Conservation (phyloP, 2,113 vertebrate genomes). For the Synchiropus splendidus region DNA sequence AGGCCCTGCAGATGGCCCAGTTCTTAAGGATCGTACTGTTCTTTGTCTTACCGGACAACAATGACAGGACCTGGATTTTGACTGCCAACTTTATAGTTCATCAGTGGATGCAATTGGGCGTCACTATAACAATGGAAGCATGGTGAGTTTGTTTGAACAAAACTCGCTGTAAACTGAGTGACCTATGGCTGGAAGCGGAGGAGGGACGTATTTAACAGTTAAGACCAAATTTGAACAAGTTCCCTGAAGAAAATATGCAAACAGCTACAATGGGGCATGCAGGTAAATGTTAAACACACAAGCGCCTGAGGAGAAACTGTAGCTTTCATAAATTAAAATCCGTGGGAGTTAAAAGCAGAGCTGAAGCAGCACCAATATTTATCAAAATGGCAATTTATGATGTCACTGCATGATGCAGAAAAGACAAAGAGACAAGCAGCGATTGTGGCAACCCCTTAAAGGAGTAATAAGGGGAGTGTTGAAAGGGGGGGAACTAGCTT, state of each 20-base stretch:
- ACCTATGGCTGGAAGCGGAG: constrained; percentile 22
- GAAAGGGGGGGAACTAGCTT: constrained; percentile 41
- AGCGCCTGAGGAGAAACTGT: constrained; percentile 27
- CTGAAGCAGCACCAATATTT: too few species aligned
- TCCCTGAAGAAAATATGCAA: constrained; percentile 10
- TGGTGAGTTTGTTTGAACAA: constrained; percentile 1
- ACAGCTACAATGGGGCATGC: constrained; percentile 7
- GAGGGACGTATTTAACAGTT: constrained; percentile 41
- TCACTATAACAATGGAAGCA: constrained; percentile 1
- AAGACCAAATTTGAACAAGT: constrained; percentile 17
- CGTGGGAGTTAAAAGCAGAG: too few species aligned
- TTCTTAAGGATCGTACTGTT: constrained; percentile 12
- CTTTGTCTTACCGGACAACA: background rate
- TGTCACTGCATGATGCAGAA: background rate
- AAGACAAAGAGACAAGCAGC: constrained; percentile 4
- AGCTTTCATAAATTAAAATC: background rate
- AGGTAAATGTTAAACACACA: constrained; percentile 26
- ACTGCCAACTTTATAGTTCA: constrained; percentile 10
- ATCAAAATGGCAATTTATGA: too few species aligned
- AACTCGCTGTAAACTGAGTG: constrained; percentile 22
- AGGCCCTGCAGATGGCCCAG: constrained; percentile 27
- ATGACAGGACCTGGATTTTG: constrained; percentile 1
- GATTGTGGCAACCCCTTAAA: constrained; percentile 10
- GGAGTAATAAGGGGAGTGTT: constrained; percentile 23
- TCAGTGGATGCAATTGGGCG: constrained; percentile 21